These are phyloP conservation scores for Drosophila formosana DNA, from an alignment of 2,888 invertebrate genomes.

Conservation along the genomic window DNA sequence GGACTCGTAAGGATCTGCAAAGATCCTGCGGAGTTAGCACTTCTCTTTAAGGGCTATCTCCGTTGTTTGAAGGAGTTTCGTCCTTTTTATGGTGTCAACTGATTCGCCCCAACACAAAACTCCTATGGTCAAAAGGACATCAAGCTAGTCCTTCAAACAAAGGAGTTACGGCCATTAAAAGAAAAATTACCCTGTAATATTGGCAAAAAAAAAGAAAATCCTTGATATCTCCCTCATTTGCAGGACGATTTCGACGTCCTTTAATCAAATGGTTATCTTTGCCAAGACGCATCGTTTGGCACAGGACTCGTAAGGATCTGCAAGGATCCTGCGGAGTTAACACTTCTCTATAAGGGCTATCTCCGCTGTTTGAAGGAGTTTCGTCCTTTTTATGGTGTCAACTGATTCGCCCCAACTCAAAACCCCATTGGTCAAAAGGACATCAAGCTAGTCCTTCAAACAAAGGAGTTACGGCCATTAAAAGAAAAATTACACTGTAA, in stretches of 20 bases:
- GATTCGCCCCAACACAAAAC: no score
- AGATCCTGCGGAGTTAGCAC: no score
- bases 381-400: neutral
- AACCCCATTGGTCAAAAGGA: neutral
- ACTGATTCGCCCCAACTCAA: neutral
- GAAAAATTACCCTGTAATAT: neutral
- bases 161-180: neutral
- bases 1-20: no score
- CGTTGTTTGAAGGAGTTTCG: no score
- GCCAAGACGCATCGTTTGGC: neutral
- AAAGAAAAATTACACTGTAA: no score
- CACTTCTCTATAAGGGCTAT: neutral
- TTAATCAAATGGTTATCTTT: neutral
- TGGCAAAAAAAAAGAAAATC: neutral
- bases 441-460: neutral
- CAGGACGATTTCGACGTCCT: neutral
- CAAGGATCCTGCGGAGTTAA: neutral
- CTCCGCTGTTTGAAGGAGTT: neutral
- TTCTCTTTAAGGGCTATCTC: no score
- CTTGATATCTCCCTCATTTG: conserved; percentile 1
- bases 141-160: neutral
- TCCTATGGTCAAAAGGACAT: no score
- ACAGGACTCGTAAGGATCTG: neutral
- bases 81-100: no score
- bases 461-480: neutral